Conservation (phyloP, 2,113 vertebrate genomes). For the Potamarius usumacintae region DNA sequence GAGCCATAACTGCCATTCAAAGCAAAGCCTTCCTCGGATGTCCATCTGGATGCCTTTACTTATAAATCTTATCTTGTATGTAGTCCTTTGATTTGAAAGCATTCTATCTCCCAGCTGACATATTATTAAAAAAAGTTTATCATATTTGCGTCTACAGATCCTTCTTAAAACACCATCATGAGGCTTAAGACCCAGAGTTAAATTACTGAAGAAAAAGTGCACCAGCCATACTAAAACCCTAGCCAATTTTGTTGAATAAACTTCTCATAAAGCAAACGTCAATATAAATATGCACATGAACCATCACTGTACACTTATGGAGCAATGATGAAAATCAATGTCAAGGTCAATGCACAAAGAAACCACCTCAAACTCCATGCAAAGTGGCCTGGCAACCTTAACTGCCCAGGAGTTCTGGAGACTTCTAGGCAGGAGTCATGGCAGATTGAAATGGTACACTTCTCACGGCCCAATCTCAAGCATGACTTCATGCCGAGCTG, state of each 20-base stretch:
- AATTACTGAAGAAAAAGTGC: neutral
- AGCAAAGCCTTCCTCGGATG: slow-evolving; percentile 19
- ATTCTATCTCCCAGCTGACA: slow-evolving; percentile 24
- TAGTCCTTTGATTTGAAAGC: slow-evolving; percentile 20
- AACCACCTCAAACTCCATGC: slow-evolving; percentile 34
- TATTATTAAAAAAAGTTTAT: slow-evolving; percentile 3
- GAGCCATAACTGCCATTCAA: neutral
- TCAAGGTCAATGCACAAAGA: slow-evolving; percentile 51
- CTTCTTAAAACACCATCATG: neutral
- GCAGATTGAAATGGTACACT: slow-evolving; percentile 64
- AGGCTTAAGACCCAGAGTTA: neutral
- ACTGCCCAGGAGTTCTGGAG: slow-evolving; percentile 38
- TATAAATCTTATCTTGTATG: slow-evolving; percentile 16
- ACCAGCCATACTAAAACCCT: neutral
- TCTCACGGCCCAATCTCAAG: slow-evolving; percentile 63
- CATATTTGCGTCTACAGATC: neutral
- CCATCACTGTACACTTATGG: slow-evolving; percentile 33
- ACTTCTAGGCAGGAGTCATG: slow-evolving; percentile 59
- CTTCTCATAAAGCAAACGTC: slow-evolving; percentile 34
- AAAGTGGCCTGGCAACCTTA: slow-evolving; percentile 41
- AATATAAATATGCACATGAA: slow-evolving; percentile 25
- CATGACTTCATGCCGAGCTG: slow-evolving; percentile 67
- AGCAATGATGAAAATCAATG: slow-evolving; percentile 40
- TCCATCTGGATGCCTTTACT: neutral
- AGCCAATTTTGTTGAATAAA: slow-evolving; percentile 27